Evolutionary conservation across 2,797 vertebrate species (phyloP), one percentile per base, ranked within the genome.

Genomic region (Bufotes viridis): DNA sequence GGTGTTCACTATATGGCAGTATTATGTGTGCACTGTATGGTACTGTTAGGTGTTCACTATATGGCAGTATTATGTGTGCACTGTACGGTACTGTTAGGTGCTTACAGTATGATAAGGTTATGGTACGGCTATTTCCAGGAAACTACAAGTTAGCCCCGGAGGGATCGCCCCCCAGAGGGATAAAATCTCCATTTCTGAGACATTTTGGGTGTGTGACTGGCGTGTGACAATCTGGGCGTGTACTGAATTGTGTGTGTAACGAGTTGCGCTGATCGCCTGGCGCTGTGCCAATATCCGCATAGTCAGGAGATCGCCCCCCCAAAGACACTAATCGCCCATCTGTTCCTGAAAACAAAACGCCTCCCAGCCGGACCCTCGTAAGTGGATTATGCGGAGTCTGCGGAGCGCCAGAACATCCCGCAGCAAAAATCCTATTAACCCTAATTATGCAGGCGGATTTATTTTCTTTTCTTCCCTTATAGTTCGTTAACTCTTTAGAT

Each of bases 271-370:
- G 26, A 67, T 26, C n/a, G n/a, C 15, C 11, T 84, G 75, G 82
- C 63, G 1, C 0, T 4, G 22, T 14, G 79, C 86, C 78, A n/a
- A 2, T 3, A 42, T 61, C 20, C 22, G 81, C 81, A 26, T 22
- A 55, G 58, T 26, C 55, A 18, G 22, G 34, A 24, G 18, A 86
- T 29, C 13, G 9, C 22, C 3, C 57, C 57, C 67, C n/a, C 11
- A 20, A 17, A 18, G 4, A 4, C 51, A 20, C 83, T 89, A 82
- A 89, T 89, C 79, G 34, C 18, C 88, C 88, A 89, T 86, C 88
- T 85, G 83, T 81, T 78, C 69, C 78, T 85, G 70, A 65, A 81
- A 78, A 72, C 29, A 55, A 51, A 74, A 49, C 34, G n/a, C 70
- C 80, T 18, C n/a, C 69, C 61, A 13, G 11, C 72, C 74, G 70